phyloP scores from a whole-genome alignment of 2,113 vertebrate genomes.

The Vimba vimba region DNA sequence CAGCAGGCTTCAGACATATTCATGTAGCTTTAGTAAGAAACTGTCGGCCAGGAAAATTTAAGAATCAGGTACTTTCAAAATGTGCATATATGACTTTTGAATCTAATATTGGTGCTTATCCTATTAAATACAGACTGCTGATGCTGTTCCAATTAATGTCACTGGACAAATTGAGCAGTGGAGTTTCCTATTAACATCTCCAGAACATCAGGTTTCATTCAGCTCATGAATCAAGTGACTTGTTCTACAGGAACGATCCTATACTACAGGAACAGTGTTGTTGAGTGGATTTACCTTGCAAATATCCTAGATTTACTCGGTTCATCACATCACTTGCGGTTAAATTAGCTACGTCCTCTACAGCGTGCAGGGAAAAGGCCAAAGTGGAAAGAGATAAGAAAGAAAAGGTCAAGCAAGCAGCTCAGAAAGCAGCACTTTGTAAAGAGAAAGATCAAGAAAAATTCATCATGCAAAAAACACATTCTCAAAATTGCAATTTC shows the following conservation, averaged over 20 bases:
- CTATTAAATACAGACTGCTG: background rate
- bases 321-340: slow-evolving; percentile 99
- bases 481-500: slow-evolving; percentile 1
- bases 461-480: background rate
- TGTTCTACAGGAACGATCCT: background rate
- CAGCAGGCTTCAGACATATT: background rate
- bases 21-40: background rate
- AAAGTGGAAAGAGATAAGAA: slow-evolving; percentile 80
- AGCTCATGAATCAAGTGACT: slow-evolving; percentile 29
- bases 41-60: background rate
- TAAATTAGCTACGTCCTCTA: slow-evolving; percentile 99
- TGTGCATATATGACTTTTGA: background rate
- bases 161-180: slow-evolving; percentile 1
- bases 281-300: slow-evolving; percentile 92
- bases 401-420: slow-evolving; percentile 76
- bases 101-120: background rate
- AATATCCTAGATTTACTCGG: slow-evolving; percentile 99
- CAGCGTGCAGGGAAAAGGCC: slow-evolving; percentile 78
- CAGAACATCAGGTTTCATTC: background rate
- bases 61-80: background rate
- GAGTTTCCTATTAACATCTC: background rate
- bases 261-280: slow-evolving; percentile 62
- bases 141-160: background rate
- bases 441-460: slow-evolving; percentile 32
- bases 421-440: slow-evolving; percentile 49